Evolutionary conservation across 2,888 invertebrate genomes (phyloP), one percentile per base, ranked within the genome.

Genomic region (Drosophila diplacantha): DNA sequence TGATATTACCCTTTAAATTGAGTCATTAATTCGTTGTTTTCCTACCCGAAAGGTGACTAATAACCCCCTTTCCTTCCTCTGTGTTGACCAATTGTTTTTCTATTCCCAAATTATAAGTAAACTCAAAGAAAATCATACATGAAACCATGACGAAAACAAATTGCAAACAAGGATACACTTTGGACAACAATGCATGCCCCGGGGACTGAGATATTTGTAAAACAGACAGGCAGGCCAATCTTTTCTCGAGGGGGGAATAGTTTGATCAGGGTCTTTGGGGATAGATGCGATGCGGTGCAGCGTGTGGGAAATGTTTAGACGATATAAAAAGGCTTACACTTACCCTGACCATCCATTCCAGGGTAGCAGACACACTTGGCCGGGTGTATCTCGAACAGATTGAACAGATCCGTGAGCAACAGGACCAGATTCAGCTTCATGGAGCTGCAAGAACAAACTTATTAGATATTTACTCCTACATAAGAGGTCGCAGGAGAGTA

Each of bases 341-440:
- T 83, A 87, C 87, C 88, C 73, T 81, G 81, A 32, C 89, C 89
- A 73, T 92, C 92, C 88, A 92, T 93, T 72, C 93, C 94, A 5
- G 95, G 95, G 88, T 94, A 93, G 84, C 94, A 93, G 70, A 96
- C 96, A 85, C 95, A 95, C 87, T 94, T 94, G 38, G 94, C 95
- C 20, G 96, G 96, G 89, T 96, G 95, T 71, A 98, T 95, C 90
- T 98, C 98, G 87, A 97, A 91, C 83, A 95, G 91, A 89, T 96
- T 96, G 89, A 97, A 98, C 84, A 98, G 91, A 89, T 98, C 98
- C 62, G 97, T 96, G 77, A 98, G 90, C 90, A 98, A 94, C 60
- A 95, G 95, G 81, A 96, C 91, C 87, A 98, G 90, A 89, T 97
- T 97, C 86, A 94, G 93, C 87, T 94, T 93, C 95, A 97, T 95